phyloP scores from a whole-genome alignment of 2,113 vertebrate genomes.

The Oryzias celebensis region DNA sequence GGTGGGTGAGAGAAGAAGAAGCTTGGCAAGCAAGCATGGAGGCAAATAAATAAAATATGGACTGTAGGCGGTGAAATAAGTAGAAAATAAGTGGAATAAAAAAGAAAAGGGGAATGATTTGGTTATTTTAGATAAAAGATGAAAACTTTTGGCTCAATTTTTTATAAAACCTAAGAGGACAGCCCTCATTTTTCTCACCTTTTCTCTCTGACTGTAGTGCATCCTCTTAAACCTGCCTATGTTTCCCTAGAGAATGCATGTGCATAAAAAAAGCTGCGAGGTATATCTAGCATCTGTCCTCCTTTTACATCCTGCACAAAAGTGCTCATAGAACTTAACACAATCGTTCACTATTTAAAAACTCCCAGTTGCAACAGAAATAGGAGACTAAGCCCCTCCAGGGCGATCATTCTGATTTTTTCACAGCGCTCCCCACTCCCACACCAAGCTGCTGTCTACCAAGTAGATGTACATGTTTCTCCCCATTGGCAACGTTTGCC shows the following conservation, averaged over 20 bases:
- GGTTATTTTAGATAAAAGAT: conserved; percentile 11
- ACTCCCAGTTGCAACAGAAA: conserved; percentile 5
- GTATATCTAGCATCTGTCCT: conserved; percentile 57
- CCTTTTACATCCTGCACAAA: conserved; percentile 41
- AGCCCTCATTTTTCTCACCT: conserved; percentile 6
- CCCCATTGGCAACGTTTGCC: conserved; percentile 1
- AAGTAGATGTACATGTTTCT: background rate
- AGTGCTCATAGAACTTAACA: conserved; percentile 13
- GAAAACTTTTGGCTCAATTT: conserved; percentile 15
- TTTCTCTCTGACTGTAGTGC: conserved; percentile 18
- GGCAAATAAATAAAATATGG: conserved; percentile 27
- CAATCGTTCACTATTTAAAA: conserved; percentile 54
- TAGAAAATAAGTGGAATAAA: conserved; percentile 12
- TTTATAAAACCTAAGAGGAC: conserved; percentile 31
- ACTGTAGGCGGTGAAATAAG: conserved; percentile 26
- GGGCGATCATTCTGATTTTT: conserved; percentile 15
- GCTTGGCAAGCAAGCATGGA: conserved; percentile 53
- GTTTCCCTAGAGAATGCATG: conserved; percentile 51
- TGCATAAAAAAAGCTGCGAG: conserved; percentile 60
- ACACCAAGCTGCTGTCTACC: background rate
- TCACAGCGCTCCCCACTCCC: conserved; percentile 2
- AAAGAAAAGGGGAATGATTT: conserved; percentile 9
- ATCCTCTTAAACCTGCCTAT: conserved; percentile 52
- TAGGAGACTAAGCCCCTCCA: conserved; percentile 14
- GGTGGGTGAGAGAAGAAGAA: conserved; percentile 53